A percentile compares a stretch with the other conserved stretches of the same genome.
phyloP scores from a whole-genome alignment of 2,113 vertebrate genomes.

The Leptobrachium ailaonicum region DNA sequence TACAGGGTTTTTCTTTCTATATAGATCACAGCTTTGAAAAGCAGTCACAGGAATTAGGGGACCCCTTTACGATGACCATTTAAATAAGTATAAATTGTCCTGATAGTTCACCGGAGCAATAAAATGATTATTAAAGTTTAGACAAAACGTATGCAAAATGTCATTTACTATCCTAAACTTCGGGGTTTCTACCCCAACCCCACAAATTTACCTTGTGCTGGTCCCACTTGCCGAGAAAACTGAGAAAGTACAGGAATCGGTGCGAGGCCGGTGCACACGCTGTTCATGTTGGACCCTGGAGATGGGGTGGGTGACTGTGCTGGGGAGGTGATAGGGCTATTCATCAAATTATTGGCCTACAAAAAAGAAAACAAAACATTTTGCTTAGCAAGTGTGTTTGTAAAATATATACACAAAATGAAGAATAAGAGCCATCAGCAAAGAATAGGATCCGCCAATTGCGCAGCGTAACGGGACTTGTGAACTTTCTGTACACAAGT shows the following conservation, averaged over 20 bases:
- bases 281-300: slow-evolving; percentile 87
- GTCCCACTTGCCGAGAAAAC: slow-evolving; percentile 86
- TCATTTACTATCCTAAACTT: background rate
- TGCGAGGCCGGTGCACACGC: slow-evolving; percentile 87
- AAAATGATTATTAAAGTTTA: background rate
- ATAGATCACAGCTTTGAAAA: too few relatives aligned
- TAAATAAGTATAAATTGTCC: too few relatives aligned
- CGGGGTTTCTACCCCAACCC: background rate
- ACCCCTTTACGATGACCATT: too few relatives aligned
- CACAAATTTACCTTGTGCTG: slow-evolving; percentile 81
- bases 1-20: too few relatives aligned
- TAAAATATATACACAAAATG: too few relatives aligned
- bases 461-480: too few relatives aligned
- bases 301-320: slow-evolving; percentile 93
- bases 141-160: background rate
- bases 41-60: too few relatives aligned
- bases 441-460: too few relatives aligned
- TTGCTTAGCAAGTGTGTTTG: too few relatives aligned
- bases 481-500: too few relatives aligned
- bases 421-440: too few relatives aligned
- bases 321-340: slow-evolving; percentile 89
- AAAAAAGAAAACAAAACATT: background rate
- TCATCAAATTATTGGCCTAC: slow-evolving; percentile 85
- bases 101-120: too few relatives aligned
- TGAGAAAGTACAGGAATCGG: slow-evolving; percentile 90